Percentiles rank a stretch among this genome's conserved stretches.
Evolutionary conservation across 1,140 invertebrate species (phyloP).

Genomic region (Popillia japonica): DNA sequence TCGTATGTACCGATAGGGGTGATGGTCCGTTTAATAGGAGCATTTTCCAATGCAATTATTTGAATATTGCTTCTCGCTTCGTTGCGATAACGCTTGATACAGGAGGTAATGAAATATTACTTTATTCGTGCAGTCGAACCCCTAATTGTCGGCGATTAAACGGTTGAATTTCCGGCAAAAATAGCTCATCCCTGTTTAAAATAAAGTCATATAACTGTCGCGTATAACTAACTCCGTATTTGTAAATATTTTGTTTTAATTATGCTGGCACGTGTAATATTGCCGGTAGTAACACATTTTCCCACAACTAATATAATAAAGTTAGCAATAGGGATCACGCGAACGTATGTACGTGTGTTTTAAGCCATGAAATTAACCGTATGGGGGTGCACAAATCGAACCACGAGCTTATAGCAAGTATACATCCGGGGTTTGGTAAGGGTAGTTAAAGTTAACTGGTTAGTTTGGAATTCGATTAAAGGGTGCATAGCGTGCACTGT

Average conservation of each 20-base stretch:
- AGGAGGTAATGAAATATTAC: neutral
- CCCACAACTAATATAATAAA: slow-evolving; percentile 31
- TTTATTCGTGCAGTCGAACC: neutral
- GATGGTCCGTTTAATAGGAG: neutral
- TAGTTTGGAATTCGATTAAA: slow-evolving; percentile 33
- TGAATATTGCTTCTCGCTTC: slow-evolving; percentile 4
- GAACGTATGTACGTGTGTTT: slow-evolving; percentile 24
- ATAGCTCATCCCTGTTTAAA: neutral
- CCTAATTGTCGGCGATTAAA: neutral
- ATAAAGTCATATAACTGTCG: slow-evolving; percentile 14
- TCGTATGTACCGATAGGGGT: neutral
- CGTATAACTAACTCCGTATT: neutral
- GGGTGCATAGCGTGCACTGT: slow-evolving; percentile 32
- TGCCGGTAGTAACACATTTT: slow-evolving; percentile 3
- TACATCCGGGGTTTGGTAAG: neutral
- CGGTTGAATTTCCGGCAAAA: neutral
- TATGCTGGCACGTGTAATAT: slow-evolving; percentile 26
- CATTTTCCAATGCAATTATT: slow-evolving; percentile 26
- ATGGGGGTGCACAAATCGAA: slow-evolving; percentile 21
- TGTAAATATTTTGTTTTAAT: slow-evolving; percentile 33
- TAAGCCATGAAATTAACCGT: slow-evolving; percentile 31
- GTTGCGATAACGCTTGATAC: too few relatives aligned
- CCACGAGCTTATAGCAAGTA: slow-evolving; percentile 1
- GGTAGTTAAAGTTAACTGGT: slow-evolving; percentile 33
- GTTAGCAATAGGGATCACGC: slow-evolving; percentile 11